These are phyloP conservation scores for Tribolium castaneum DNA, from an alignment of 1,140 invertebrate species.

Conservation along the genomic window DNA sequence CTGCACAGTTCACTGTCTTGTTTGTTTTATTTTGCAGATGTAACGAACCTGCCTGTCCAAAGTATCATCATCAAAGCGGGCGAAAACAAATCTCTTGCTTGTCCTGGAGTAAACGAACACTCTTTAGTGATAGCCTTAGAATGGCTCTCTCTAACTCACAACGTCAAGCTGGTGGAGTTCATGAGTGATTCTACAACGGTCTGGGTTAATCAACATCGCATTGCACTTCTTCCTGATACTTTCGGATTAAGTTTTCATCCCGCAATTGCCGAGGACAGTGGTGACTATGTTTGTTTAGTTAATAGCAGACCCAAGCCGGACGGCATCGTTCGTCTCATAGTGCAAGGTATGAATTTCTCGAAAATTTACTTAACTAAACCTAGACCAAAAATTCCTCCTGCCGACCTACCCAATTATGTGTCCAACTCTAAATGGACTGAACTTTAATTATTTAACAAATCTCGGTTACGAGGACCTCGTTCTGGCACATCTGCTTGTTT, in stretches of 20 bases:
- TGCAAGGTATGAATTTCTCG: slow-evolving; percentile 69
- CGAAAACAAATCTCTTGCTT: slow-evolving; percentile 72
- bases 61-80: slow-evolving; percentile 73
- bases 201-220: slow-evolving; percentile 66
- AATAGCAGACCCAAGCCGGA: slow-evolving; percentile 75
- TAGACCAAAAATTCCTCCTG: background rate
- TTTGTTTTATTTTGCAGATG: slow-evolving; percentile 56
- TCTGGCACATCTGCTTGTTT: slow-evolving; percentile 12
- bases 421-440: slow-evolving; percentile 9
- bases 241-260: slow-evolving; percentile 74
- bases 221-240: slow-evolving; percentile 71
- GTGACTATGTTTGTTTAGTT: slow-evolving; percentile 75
- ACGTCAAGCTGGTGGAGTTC: slow-evolving; percentile 66
- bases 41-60: slow-evolving; percentile 68
- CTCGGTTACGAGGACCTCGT: slow-evolving; percentile 20
- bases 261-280: slow-evolving; percentile 71
- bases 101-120: slow-evolving; percentile 74
- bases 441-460: slow-evolving; percentile 35
- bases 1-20: slow-evolving; percentile 23
- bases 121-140: slow-evolving; percentile 73
- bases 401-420: slow-evolving; percentile 18
- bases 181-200: slow-evolving; percentile 68
- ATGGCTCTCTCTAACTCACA: slow-evolving; percentile 66
- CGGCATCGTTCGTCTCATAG: slow-evolving; percentile 71
- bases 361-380: background rate